Evolutionary conservation across 2,888 invertebrate species (phyloP).

Genomic region (Hetaerina titia): DNA sequence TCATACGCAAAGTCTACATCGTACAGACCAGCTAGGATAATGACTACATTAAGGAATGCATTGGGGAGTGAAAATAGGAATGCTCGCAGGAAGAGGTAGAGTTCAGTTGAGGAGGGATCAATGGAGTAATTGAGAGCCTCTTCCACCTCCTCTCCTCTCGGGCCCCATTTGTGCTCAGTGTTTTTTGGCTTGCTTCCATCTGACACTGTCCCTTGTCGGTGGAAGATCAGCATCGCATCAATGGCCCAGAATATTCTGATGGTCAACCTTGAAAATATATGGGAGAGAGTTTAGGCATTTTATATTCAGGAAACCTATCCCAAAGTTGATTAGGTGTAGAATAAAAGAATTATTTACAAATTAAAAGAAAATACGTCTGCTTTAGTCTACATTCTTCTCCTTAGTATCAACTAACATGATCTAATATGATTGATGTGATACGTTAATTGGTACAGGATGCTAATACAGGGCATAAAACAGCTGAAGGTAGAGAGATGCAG

Average conservation of each 20-base stretch:
- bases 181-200: neutral
- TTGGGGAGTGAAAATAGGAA: constrained; percentile 89
- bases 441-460: too few species aligned
- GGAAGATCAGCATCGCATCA: constrained; percentile 81
- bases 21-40: constrained; percentile 81
- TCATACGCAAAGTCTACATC: constrained; percentile 80
- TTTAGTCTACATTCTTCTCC: too few species aligned
- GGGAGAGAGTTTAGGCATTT: constrained; percentile 3
- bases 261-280: constrained; percentile 80
- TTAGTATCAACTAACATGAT: too few species aligned
- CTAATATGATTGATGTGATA: too few species aligned
- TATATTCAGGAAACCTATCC: too few species aligned
- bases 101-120: constrained; percentile 85
- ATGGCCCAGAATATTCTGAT: constrained; percentile 88
- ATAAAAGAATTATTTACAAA: too few species aligned
- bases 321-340: too few species aligned
- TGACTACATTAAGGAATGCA: constrained; percentile 82
- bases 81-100: constrained; percentile 88
- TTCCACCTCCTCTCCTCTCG: constrained; percentile 78
- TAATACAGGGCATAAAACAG: too few species aligned
- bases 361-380: too few species aligned
- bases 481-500: too few species aligned
- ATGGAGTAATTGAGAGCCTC: constrained; percentile 82
- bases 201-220: neutral
- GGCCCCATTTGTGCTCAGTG: neutral